Percentiles rank a stretch among this genome's conserved stretches.
Conservation (phyloP, 53 echinoderm and acorn worm genomes). For the Stichopus horrens region DNA sequence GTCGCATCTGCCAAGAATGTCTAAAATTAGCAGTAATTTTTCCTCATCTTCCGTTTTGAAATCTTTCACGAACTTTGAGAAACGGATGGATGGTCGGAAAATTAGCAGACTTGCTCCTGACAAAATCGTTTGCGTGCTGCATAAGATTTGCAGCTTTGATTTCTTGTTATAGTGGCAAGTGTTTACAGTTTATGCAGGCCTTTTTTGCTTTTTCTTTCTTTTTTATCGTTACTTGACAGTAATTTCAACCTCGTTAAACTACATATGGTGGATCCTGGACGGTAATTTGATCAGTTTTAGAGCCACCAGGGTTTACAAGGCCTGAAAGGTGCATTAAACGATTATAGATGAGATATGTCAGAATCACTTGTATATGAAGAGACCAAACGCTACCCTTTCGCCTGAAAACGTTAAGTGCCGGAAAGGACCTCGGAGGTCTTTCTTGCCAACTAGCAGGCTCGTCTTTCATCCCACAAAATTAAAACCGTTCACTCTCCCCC, state of each 20-base stretch:
- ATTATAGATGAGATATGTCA: conserved; percentile 9
- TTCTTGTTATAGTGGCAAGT: neutral
- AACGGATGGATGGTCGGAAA: neutral
- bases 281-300: conserved; percentile 2
- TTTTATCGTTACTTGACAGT: too few species aligned
- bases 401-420: neutral
- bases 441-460: neutral
- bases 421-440: neutral
- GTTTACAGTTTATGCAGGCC: neutral
- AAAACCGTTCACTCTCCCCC: neutral
- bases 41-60: neutral
- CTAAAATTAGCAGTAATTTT: neutral
- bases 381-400: neutral
- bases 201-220: too few species aligned
- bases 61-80: neutral
- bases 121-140: neutral
- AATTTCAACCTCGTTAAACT: conserved; percentile 14
- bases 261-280: neutral
- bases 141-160: neutral
- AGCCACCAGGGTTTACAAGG: neutral
- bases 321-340: neutral
- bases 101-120: neutral
- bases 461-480: neutral
- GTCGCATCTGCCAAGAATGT: neutral
- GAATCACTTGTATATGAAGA: neutral